Evolutionary conservation across 2,113 vertebrate genomes (phyloP).

Genomic region (Chaetops frenatus): DNA sequence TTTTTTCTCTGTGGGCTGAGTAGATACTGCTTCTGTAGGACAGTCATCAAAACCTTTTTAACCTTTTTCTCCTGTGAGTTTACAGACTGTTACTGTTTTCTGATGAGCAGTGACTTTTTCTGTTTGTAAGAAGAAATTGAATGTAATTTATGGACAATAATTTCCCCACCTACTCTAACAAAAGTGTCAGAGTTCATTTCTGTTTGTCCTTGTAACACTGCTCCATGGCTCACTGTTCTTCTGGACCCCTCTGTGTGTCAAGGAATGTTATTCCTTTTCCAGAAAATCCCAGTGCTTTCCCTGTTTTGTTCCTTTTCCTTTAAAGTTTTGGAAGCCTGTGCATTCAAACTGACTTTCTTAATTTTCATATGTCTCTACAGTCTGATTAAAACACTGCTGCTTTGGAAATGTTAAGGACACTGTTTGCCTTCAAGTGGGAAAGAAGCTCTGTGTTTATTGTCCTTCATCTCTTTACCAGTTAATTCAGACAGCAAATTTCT

Average conservation of each 20-base stretch:
- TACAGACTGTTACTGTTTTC: not conserved
- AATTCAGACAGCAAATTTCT: not conserved
- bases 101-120: not conserved
- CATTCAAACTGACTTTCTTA: not conserved
- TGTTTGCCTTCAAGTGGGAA: not conserved
- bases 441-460: not conserved
- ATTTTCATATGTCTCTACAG: not conserved
- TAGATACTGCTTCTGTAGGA: not conserved
- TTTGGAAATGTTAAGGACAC: not conserved
- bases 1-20: not conserved
- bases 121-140: not conserved
- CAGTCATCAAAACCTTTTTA: not conserved
- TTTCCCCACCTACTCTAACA: not conserved
- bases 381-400: not conserved
- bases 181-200: not conserved
- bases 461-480: not conserved
- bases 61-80: not conserved
- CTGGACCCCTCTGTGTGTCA: not conserved
- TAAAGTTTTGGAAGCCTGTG: not conserved
- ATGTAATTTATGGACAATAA: not conserved
- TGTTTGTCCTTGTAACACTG: not conserved
- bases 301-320: not conserved
- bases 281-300: not conserved
- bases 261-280: not conserved
- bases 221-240: not conserved